phyloP scores from a whole-genome alignment of 2,113 vertebrate species.

The Baryphthengus martii region DNA sequence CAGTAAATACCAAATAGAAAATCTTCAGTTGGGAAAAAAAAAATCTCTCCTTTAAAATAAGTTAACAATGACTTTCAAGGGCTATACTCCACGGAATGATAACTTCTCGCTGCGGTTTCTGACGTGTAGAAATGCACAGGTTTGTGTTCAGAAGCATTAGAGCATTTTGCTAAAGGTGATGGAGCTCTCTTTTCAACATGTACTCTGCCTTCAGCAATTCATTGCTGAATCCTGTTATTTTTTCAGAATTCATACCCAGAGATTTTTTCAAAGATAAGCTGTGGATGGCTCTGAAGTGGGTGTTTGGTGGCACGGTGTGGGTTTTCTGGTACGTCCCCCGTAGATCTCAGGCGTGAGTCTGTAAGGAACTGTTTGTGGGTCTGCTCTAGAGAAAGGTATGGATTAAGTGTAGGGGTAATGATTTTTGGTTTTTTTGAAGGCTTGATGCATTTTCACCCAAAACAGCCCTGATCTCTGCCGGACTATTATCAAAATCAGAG shows the following conservation, averaged over 20 bases:
- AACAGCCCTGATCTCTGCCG: not conserved
- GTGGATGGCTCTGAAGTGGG: not conserved
- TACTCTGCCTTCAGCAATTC: not conserved
- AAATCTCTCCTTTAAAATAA: not conserved
- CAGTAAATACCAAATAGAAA: constrained; percentile 6
- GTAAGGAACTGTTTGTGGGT: not conserved
- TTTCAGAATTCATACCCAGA: not conserved
- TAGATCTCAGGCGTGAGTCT: not conserved
- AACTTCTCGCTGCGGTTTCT: not conserved
- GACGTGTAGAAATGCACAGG: not conserved
- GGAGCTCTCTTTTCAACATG: not conserved
- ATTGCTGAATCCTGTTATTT: not conserved
- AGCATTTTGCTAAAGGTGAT: not conserved
- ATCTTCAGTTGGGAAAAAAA: not conserved
- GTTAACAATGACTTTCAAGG: not conserved
- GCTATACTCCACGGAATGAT: not conserved
- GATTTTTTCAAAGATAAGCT: not conserved
- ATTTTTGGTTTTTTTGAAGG: not conserved
- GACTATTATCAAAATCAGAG: not conserved
- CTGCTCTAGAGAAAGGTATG: not conserved
- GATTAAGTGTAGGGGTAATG: not conserved
- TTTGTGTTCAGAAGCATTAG: not conserved
- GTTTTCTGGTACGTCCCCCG: fast-evolving
- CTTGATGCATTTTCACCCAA: not conserved
- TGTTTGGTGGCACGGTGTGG: not conserved